These are phyloP conservation scores for Drosophila nr. perissopoda DNA, from an alignment of 2,888 invertebrate species.

Conservation along the genomic window DNA sequence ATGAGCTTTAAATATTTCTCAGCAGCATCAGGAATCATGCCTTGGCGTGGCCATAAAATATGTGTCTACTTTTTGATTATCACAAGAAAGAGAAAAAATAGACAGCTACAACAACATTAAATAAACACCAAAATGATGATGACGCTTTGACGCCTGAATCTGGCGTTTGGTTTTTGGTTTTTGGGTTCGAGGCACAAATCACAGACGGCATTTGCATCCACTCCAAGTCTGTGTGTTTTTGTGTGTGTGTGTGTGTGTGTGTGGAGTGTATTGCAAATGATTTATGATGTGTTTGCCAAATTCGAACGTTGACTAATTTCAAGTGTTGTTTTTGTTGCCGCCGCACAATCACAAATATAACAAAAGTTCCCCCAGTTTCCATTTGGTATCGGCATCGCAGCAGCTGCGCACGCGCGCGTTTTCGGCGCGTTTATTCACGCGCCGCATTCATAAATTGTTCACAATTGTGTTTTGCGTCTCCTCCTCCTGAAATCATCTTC, in stretches of 20 bases:
- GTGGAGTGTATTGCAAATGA: slow-evolving; percentile 55
- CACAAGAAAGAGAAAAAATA: slow-evolving; percentile 27
- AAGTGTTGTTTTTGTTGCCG: slow-evolving; percentile 33
- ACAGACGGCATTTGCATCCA: slow-evolving; percentile 41
- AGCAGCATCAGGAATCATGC: slow-evolving; percentile 40
- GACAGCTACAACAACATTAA: slow-evolving; percentile 3
- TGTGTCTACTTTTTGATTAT: slow-evolving; percentile 56
- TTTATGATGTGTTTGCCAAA: slow-evolving; percentile 73
- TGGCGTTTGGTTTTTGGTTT: slow-evolving; percentile 33
- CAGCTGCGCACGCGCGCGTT: slow-evolving; percentile 49
- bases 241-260: slow-evolving; percentile 8
- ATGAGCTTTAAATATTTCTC: slow-evolving; percentile 59
- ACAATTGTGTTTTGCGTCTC: neutral
- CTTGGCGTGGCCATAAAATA: slow-evolving; percentile 62
- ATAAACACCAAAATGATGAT: slow-evolving; percentile 33
- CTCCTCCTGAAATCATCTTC: neutral
- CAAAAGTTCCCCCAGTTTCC: slow-evolving; percentile 41
- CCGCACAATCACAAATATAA: slow-evolving; percentile 47
- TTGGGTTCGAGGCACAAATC: slow-evolving; percentile 43
- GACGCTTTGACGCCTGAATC: slow-evolving; percentile 41
- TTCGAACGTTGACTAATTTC: slow-evolving; percentile 73
- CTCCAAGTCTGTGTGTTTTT: slow-evolving; percentile 3
- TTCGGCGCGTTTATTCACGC: slow-evolving; percentile 29
- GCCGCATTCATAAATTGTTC: neutral
- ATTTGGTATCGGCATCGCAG: neutral